A percentile compares a stretch with the other conserved stretches of the same genome.
Evolutionary conservation across 2,888 invertebrate genomes (phyloP).

Genomic region (Gandaritis pyraliata): DNA sequence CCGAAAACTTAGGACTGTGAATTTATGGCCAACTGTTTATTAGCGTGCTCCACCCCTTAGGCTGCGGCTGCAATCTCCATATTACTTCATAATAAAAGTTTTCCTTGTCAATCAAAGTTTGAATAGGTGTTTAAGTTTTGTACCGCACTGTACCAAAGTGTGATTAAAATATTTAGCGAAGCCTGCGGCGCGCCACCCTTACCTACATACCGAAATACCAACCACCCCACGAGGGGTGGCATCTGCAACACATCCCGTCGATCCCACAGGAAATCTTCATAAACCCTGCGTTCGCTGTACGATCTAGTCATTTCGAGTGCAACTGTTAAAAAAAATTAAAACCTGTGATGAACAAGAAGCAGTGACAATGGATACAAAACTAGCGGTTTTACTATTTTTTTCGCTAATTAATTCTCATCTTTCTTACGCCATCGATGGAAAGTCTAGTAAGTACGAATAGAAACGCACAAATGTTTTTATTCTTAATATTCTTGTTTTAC

Average conservation of each 20-base stretch:
- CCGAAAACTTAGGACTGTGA: too few species aligned
- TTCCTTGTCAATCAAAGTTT: too few species aligned
- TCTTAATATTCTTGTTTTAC: too few species aligned
- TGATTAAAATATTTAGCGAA: constrained; percentile 25
- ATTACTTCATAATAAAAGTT: too few species aligned
- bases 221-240: constrained; percentile 15
- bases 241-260: constrained; percentile 3
- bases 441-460: constrained; percentile 60
- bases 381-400: constrained; percentile 49
- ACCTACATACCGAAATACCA: constrained; percentile 40
- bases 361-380: constrained; percentile 55
- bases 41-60: too few species aligned
- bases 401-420: constrained; percentile 59
- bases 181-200: constrained; percentile 25
- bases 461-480: neutral
- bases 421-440: constrained; percentile 54
- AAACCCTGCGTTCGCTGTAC: constrained; percentile 6
- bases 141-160: constrained; percentile 21
- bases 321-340: constrained; percentile 3
- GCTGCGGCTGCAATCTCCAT: too few species aligned
- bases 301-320: constrained; percentile 6
- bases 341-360: constrained; percentile 12
- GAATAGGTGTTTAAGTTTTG: constrained; percentile 2
- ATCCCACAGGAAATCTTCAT: constrained; percentile 22
- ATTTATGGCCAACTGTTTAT: too few species aligned